Evolutionary conservation across 2,113 vertebrate species (phyloP), one percentile per base, ranked within the genome.

Genomic region (Alethe castanea): DNA sequence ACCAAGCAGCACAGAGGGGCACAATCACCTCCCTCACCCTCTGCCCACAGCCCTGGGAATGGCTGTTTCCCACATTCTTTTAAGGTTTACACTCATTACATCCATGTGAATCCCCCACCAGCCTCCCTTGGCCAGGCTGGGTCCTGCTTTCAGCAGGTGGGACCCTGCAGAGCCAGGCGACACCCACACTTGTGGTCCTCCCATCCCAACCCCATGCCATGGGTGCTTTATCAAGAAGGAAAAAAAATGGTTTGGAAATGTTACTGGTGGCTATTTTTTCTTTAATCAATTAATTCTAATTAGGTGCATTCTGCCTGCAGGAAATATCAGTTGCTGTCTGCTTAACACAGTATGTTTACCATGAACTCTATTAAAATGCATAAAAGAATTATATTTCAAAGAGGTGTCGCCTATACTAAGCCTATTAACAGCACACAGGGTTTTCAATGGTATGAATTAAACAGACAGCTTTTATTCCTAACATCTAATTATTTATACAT

Each of bases 261-360:
- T 56, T 38, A 47, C 31, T 59, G 33, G 23, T 2, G 8, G 42
- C 16, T 24, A 47, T 54, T 42, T 53, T n/a, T 78, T 16, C 59
- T 42, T 36, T 33, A 93, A 94, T 87, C 70, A 88, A 92, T 95
- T 94, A 76, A 62, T 91, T 95, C 90, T 96, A 97, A 96, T 94
- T 86, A 95, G 91, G 83, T 73, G 77, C 81, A 53, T 76, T 73
- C 65, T 96, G 86, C 81, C 86, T 72, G 80, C 60, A 95, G 96
- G 88, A 95, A 92, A 64, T 78, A 87, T 38, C 86, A 78, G 91
- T 69, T 62, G 69, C 78, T 95, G 81, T 91, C 94, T 94, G 91
- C 60, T 94, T 84, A 87, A 80, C 81, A 73, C 82, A 79, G 83
- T 53, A 28, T 93, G 86, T 93, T 95, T 95, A 92, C 77, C 76